Evolutionary conservation across 2,888 invertebrate genomes (phyloP), one percentile per base, ranked within the genome.

Genomic region (Galerucella calmariensis): DNA sequence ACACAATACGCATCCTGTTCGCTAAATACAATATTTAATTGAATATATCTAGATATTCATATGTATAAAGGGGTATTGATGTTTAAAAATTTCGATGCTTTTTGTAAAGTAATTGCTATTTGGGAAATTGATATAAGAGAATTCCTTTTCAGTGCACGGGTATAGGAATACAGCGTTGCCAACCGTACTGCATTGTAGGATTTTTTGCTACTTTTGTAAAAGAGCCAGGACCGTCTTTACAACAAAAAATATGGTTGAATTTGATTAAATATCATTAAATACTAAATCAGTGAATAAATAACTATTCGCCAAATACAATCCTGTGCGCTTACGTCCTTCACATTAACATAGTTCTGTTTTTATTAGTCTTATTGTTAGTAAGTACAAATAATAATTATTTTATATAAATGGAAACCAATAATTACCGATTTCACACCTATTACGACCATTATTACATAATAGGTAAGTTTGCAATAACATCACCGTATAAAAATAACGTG

Each of bases 341-440:
- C 14, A 48, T 14, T 48, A 48, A 8, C 56, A 56, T 20, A 20
- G 8, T 56, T 8, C 8, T 56, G 2, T 56, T 20, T 56, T 62
- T 59, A 24, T n/a, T 62, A 62, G 14, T 62, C 2, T n/a, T n/a
- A 35, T 41, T 62, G 41, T 41, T 62, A n/a, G 62, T 46, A 65
- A 20, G 16, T 65, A 44, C 63, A 8, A 35, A 12, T 10, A 41
- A 65, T 46, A 44, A 65, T 65, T 65, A 46, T 65, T 65, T 46
- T 5, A 46, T 65, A 46, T 16, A 46, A 20, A 65, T 65, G 63
- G 63, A 65, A 65, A 65, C 20, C 46, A 11, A 46, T 73, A 66
- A 73, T 73, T 73, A 73, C 63, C 56, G 56, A 73, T 73, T 73
- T 73, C 58, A 73, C 73, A 69, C 73, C 66, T 69, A 73, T 59